phyloP scores from a whole-genome alignment of 2,888 invertebrate species.

The Thymelicus lineola region DNA sequence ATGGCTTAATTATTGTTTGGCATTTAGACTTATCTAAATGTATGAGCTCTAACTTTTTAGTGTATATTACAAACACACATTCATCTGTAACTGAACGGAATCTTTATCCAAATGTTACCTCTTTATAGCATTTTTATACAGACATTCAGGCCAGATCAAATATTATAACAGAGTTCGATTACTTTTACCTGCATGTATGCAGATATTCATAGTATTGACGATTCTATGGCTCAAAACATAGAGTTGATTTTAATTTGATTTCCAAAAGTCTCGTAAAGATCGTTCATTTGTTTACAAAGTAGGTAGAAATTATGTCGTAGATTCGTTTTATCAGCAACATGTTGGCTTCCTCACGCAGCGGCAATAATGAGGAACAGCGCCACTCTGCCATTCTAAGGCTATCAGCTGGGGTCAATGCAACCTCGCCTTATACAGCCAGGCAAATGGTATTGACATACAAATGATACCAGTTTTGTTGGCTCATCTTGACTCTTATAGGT shows the following conservation, averaged over 20 bases:
- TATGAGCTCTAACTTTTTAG: too few species aligned
- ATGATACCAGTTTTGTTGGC: constrained; percentile 31
- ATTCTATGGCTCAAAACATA: neutral
- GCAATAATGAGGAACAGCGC: constrained; percentile 19
- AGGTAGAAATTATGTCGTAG: constrained; percentile 17
- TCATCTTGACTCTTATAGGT: constrained; percentile 26
- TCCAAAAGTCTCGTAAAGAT: neutral
- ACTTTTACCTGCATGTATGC: neutral
- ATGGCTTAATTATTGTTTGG: too few species aligned
- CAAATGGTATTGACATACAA: constrained; percentile 37
- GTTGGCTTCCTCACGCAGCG: constrained; percentile 29
- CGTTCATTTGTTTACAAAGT: neutral
- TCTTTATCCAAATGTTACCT: neutral
- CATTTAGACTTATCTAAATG: too few species aligned
- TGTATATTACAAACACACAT: too few species aligned
- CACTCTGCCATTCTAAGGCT: constrained; percentile 27
- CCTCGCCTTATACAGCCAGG: constrained; percentile 32
- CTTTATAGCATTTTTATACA: neutral
- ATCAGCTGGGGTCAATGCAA: constrained; percentile 35
- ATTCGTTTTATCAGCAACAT: constrained; percentile 24
- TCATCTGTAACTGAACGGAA: neutral
- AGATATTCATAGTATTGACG: neutral
- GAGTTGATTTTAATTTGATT: constrained; percentile 1
- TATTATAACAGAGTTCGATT: neutral
- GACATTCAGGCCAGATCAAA: neutral